Base-by-base conservation (phyloP, 2,888 invertebrate genomes). In the Folsomia candida region DNA sequence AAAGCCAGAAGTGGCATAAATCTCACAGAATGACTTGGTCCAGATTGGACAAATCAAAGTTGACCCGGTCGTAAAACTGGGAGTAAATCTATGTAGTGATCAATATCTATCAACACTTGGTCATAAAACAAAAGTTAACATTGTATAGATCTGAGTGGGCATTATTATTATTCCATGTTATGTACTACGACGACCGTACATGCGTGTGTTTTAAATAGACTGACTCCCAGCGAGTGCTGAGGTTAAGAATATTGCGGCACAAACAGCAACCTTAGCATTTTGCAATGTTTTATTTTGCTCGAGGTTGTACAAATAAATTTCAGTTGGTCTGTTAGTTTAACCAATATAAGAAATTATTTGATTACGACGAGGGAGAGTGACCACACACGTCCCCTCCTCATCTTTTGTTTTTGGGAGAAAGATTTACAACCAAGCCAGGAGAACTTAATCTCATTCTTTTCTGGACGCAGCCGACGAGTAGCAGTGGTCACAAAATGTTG, bases 21-120 rank as follows among this genome's bases (percentile, higher is more conserved):
- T 71, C 70, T 71, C 65, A 37, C 29, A 61, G 67, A 72, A 70
- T 64, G 62, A 54, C 57, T 70, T 54, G 24, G 54, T 70, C 72
- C 67, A 72, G 70, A 70, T 72, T 72, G 72, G 66, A 70, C 73
- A 73, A 75, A 75, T 75, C 72, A 75, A 62, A 22, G 70, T 72
- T 75, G 75, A 75, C 75, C 75, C 71, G 73, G 71, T 75, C 75
- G 73, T 75, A 75, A 75, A 75, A 72, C 72, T 67, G 37, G 37
- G 37, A 14, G 37, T 37, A 14, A n/a, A n/a, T n/a, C n/a, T n/a
- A n/a, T n/a, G n/a, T n/a, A 67, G 65, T 66, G 61, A 70, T 70
- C 70, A 66, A 70, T 70, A 70, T 26, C 62, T 37, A 9, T 37
- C 37, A 14, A 37, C 37, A 14, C 37, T 37, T 14, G 37, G 14